Conservation (phyloP, 2,113 vertebrate species). For the Microtus montanus region DNA sequence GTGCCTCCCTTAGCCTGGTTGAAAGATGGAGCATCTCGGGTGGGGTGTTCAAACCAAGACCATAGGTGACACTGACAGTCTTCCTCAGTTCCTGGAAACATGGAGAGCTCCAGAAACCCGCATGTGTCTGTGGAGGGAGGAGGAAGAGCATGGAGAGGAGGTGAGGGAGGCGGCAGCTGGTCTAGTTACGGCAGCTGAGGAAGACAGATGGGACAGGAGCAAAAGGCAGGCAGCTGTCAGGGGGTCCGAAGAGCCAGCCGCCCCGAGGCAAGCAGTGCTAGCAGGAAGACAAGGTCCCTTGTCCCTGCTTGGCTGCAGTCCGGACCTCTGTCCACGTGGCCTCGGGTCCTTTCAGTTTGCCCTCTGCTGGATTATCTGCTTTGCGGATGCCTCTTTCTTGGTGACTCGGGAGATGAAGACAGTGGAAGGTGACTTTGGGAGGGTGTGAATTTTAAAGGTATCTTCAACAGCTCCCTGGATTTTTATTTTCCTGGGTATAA, state of each 20-base stretch:
- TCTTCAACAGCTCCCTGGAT: background rate
- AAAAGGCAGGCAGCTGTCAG: background rate
- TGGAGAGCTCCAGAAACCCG: background rate
- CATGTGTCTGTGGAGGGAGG: background rate
- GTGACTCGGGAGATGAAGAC: background rate
- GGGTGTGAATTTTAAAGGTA: background rate
- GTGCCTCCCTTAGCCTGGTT: background rate
- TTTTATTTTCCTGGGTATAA: background rate
- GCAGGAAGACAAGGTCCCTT: background rate
- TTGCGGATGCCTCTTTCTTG: background rate
- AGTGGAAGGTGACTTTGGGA: background rate
- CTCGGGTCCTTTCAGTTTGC: background rate
- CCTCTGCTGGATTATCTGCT: background rate
- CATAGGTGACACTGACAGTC: background rate
- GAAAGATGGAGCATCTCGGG: background rate
- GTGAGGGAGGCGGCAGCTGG: background rate
- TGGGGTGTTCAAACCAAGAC: background rate
- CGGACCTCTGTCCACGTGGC: background rate
- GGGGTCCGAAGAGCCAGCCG: background rate
- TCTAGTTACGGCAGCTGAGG: background rate
- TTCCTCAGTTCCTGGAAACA: background rate
- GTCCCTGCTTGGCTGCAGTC: background rate
- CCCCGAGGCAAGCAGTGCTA: accelerated
- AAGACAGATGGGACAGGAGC: background rate
- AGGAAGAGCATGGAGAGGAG: background rate